Evolutionary conservation across 2,888 invertebrate genomes (phyloP).

Genomic region (Parnassius apollo): DNA sequence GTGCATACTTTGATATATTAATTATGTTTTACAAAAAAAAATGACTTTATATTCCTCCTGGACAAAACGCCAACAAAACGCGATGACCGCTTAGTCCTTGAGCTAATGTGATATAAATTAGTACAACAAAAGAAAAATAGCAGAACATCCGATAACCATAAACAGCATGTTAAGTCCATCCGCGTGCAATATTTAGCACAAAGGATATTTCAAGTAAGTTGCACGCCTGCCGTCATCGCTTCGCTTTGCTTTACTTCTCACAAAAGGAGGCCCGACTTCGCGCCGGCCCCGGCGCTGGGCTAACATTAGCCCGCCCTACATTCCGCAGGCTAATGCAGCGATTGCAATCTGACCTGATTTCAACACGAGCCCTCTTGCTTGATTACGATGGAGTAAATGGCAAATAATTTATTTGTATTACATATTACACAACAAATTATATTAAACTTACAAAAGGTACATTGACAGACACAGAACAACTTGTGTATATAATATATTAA

Average conservation of each 20-base stretch:
- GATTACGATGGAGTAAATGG: constrained; percentile 33
- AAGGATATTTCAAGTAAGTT: constrained; percentile 43
- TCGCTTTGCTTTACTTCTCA: constrained; percentile 46
- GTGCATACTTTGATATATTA: no score
- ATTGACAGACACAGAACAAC: no score
- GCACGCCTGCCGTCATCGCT: constrained; percentile 24
- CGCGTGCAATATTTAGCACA: constrained; percentile 32
- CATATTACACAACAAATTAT: no score
- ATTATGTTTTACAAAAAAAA: no score
- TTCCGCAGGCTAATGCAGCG: constrained; percentile 61
- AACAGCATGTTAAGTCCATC: constrained; percentile 21
- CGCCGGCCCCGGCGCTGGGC: constrained; percentile 53
- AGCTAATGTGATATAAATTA: no score
- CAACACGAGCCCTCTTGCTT: constrained; percentile 45
- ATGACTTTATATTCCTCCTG: no score
- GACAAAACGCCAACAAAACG: no score
- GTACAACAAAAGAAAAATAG: no score
- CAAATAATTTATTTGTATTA: constrained; percentile 1
- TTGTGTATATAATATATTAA: no score
- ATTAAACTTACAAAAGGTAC: no score
- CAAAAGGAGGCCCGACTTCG: constrained; percentile 51
- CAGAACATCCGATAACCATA: not conserved
- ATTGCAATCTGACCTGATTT: constrained; percentile 69
- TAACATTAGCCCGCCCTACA: constrained; percentile 74
- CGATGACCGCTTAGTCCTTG: no score